Base-by-base conservation (phyloP, 2,888 invertebrate genomes). In the Eupithecia exiguata region DNA sequence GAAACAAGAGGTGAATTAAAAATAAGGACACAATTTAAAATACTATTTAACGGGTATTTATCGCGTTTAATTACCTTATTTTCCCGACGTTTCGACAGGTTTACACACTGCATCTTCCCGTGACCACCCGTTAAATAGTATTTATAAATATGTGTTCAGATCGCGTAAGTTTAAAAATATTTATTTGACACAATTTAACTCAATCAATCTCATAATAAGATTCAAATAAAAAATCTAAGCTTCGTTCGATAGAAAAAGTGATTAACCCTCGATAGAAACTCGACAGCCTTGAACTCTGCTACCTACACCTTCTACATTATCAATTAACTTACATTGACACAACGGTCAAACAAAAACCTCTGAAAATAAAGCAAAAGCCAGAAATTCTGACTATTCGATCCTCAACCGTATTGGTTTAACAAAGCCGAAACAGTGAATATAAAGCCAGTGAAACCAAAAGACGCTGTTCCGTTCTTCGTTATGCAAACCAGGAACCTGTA, bases 401-500 rank as follows among this genome's bases (percentile, higher is more conserved):
- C 14, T n/a, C 21, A 9, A n/a, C 9, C n/a, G 2, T 46, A 53
- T 0, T n/a, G n/a, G n/a, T 53, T 0, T 21, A 58, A 21, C 14
- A 25, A n/a, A n/a, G 58, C 58, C 10, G 21, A 53, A 53, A 58
- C 25, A 58, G 58, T 53, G 53, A 53, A 53, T 53, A 53, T 3
- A 53, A 71, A 71, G 49, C 25, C 18, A 62, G 69, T 35, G 46
- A 18, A 70, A 18, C n/a, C 70, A 35, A 25, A 25, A 25, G 71
- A 74, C 21, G 40, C 71, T 16, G 62, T 69, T 18, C 68, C 63
- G 35, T 68, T 67, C 46, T 67, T 63, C 25, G 53, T 79, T 6
- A 92, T 93, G 92, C 87, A 87, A 25, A 84, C 89, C 0, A 83
- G 84, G n/a, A 86, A 89, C 30, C 83, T 89, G 46, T 90, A 90